phyloP scores from a whole-genome alignment of 1,140 invertebrate genomes.

The Drosophila quadrilineata region DNA sequence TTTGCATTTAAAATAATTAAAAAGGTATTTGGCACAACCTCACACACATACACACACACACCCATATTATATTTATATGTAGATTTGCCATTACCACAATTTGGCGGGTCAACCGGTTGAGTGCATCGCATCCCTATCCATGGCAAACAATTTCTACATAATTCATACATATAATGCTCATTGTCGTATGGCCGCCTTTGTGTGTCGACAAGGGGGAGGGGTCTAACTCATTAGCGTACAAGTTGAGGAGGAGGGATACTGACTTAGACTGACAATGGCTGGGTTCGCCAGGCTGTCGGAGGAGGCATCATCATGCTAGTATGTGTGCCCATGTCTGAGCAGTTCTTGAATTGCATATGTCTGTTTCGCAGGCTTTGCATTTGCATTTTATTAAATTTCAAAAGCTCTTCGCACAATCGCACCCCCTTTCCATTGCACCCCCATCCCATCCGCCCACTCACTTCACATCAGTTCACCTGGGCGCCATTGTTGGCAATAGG shows the following conservation, averaged over 20 bases:
- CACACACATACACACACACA: too few species aligned
- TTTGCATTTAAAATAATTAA: constrained; percentile 49
- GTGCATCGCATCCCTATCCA: too few species aligned
- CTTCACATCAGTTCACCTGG: constrained; percentile 53
- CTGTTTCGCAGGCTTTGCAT: constrained; percentile 65
- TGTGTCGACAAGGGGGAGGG: constrained; percentile 32
- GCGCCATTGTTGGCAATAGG: constrained; percentile 45
- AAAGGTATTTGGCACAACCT: constrained; percentile 20
- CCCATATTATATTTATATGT: constrained; percentile 13
- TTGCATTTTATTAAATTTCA: constrained; percentile 80
- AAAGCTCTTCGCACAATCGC: constrained; percentile 59
- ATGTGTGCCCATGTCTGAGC: constrained; percentile 33
- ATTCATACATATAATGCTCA: constrained; percentile 52
- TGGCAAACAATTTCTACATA: constrained; percentile 65
- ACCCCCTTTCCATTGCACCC: too few species aligned
- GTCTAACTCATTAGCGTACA: constrained; percentile 70
- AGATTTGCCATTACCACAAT: constrained; percentile 64
- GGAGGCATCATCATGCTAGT: background rate
- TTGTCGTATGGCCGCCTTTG: constrained; percentile 39
- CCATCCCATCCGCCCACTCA: too few species aligned
- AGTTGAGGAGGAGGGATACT: background rate
- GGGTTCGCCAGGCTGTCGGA: background rate
- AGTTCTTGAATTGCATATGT: constrained; percentile 51
- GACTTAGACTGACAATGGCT: background rate
- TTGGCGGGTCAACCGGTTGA: constrained; percentile 44